Conservation (phyloP, 2,113 vertebrate genomes). For the Sprattus sprattus region DNA sequence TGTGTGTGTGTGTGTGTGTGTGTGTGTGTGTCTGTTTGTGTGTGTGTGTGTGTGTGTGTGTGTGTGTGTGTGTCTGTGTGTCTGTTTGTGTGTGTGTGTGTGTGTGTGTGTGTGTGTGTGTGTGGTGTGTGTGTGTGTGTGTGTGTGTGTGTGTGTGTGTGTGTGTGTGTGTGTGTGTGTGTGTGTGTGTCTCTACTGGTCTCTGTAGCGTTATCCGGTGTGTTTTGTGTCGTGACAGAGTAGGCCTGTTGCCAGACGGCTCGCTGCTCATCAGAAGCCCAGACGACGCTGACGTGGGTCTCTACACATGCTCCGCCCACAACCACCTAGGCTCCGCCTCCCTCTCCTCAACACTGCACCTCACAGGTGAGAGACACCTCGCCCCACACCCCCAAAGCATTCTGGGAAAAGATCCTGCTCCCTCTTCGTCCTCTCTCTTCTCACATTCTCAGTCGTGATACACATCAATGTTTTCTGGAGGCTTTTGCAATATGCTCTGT, state of each 20-base stretch:
- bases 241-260: slow-evolving; percentile 80
- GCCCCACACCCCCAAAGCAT: too few relatives aligned
- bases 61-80: background rate
- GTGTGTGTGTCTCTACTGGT: background rate
- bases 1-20: too few relatives aligned
- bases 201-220: background rate
- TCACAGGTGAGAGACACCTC: too few relatives aligned
- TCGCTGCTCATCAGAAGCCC: slow-evolving; percentile 86
- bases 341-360: background rate
- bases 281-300: slow-evolving; percentile 84
- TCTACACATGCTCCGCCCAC: slow-evolving; percentile 88
- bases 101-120: background rate
- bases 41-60: background rate
- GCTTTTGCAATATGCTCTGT: too few relatives aligned
- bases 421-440: too few relatives aligned
- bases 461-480: too few relatives aligned
- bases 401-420: too few relatives aligned
- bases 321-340: slow-evolving; percentile 75
- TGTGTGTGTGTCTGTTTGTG: too few relatives aligned
- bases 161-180: background rate
- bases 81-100: background rate
- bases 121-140: background rate
- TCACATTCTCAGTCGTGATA: too few relatives aligned
- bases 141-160: too few relatives aligned
- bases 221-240: slow-evolving; percentile 65